Conservation (phyloP, 1,140 invertebrate species). For the Zaprionus africanus region DNA sequence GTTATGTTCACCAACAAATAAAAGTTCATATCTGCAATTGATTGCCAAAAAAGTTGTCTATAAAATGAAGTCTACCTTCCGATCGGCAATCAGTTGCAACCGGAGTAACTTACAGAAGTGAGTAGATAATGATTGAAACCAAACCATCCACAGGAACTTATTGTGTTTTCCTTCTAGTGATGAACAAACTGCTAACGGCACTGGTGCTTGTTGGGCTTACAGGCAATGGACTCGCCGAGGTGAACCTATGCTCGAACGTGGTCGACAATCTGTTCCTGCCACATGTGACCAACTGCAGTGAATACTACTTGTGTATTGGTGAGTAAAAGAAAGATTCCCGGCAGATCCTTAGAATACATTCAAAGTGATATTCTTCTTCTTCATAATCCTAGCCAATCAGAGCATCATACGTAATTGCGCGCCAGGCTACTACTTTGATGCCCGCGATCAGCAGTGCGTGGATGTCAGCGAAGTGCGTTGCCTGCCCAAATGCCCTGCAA, state of each 20-base stretch:
- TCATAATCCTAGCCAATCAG: slow-evolving; percentile 6
- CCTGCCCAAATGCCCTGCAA: slow-evolving; percentile 52
- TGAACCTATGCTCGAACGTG: slow-evolving; percentile 70
- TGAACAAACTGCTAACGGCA: slow-evolving; percentile 31
- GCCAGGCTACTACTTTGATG: slow-evolving; percentile 52
- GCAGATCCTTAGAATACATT: no score
- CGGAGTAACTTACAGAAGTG: slow-evolving; percentile 28
- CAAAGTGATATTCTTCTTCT: no score
- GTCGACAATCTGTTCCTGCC: slow-evolving; percentile 66
- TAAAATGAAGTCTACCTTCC: slow-evolving; percentile 37
- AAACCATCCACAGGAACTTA: not conserved
- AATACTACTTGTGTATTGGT: slow-evolving; percentile 73
- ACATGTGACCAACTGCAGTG: slow-evolving; percentile 55
- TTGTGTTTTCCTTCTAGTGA: slow-evolving; percentile 41
- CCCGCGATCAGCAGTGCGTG: slow-evolving; percentile 61
- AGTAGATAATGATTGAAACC: not conserved
- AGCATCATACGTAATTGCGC: slow-evolving; percentile 48
- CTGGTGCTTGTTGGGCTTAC: slow-evolving; percentile 29
- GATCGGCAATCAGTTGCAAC: slow-evolving; percentile 2
- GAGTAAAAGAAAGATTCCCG: not conserved
- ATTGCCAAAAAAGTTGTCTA: slow-evolving; percentile 55
- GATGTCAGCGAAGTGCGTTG: slow-evolving; percentile 48
- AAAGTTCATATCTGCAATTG: slow-evolving; percentile 25
- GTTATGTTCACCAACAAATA: slow-evolving; percentile 25
- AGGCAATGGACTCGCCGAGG: not conserved